Evolutionary conservation across 2,797 vertebrate genomes (phyloP).

Genomic region (Myripristis jacobus): DNA sequence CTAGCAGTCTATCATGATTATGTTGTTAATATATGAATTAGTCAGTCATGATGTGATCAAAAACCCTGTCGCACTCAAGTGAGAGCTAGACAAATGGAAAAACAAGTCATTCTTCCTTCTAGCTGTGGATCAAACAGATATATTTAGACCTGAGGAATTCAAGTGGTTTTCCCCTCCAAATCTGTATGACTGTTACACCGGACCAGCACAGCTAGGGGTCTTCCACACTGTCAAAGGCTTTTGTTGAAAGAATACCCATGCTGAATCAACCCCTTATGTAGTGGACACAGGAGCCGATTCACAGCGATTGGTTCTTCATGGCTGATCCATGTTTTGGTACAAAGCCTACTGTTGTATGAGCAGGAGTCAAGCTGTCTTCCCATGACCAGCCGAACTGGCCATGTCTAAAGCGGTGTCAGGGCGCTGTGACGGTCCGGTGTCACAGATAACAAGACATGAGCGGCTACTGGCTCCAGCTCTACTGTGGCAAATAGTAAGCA

Average conservation of each 20-base stretch:
- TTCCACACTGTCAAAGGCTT: slow-evolving; percentile 75
- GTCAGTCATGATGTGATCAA: slow-evolving; percentile 22
- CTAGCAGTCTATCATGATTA: too few relatives aligned
- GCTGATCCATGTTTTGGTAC: slow-evolving; percentile 63
- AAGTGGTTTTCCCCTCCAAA: slow-evolving; percentile 66
- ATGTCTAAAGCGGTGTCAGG: slow-evolving; percentile 71
- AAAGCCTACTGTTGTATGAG: slow-evolving; percentile 72
- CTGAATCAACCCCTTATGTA: slow-evolving; percentile 76
- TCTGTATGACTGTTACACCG: slow-evolving; percentile 57
- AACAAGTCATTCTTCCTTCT: slow-evolving; percentile 40
- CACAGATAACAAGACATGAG: slow-evolving; percentile 68
- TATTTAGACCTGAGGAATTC: slow-evolving; percentile 56
- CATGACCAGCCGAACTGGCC: slow-evolving; percentile 66
- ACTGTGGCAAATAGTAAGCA: slow-evolving; percentile 49
- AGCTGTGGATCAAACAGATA: slow-evolving; percentile 60
- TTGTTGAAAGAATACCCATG: slow-evolving; percentile 66
- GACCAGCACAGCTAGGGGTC: slow-evolving; percentile 60
- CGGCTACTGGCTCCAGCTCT: slow-evolving; percentile 45
- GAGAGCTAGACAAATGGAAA: slow-evolving; percentile 21
- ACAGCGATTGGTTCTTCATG: slow-evolving; percentile 68
- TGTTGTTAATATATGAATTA: slow-evolving; percentile 1
- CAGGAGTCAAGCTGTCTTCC: slow-evolving; percentile 70
- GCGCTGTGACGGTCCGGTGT: slow-evolving; percentile 61
- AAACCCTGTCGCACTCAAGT: slow-evolving; percentile 3
- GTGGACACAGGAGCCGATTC: slow-evolving; percentile 79